Conservation (phyloP, 1,140 invertebrate species). For the Mycetomoellerius zeteki region DNA sequence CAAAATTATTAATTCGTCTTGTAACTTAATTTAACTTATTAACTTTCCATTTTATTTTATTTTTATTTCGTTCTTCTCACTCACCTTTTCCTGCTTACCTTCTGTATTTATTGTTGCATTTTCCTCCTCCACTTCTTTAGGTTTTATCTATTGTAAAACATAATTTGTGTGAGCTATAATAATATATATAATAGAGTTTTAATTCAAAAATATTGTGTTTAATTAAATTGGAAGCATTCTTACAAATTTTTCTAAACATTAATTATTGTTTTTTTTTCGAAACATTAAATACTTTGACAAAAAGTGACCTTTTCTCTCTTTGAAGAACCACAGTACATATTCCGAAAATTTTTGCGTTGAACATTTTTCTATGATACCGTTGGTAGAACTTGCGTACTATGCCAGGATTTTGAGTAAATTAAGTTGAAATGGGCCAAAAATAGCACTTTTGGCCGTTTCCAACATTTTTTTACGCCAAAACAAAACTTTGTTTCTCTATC, state of each 20-base stretch:
- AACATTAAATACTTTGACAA: neutral
- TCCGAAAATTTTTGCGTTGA: too few relatives aligned
- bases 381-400: neutral
- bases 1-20: constrained; percentile 9
- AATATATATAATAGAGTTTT: neutral
- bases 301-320: too few relatives aligned
- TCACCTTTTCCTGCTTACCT: neutral
- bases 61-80: constrained; percentile 10
- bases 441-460: neutral
- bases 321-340: too few relatives aligned
- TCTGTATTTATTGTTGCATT: neutral
- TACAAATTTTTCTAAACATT: neutral
- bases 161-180: neutral
- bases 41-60: neutral
- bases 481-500: neutral
- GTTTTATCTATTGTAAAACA: constrained; percentile 11
- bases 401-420: neutral
- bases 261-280: neutral
- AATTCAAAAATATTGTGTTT: neutral
- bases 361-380: neutral
- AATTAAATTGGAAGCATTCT: constrained; percentile 1
- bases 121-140: constrained; percentile 3
- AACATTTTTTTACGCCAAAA: neutral
- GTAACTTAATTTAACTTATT: constrained; percentile 28
- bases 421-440: neutral